Evolutionary conservation across 2,113 vertebrate species (phyloP).

Genomic region (Esox niger): DNA sequence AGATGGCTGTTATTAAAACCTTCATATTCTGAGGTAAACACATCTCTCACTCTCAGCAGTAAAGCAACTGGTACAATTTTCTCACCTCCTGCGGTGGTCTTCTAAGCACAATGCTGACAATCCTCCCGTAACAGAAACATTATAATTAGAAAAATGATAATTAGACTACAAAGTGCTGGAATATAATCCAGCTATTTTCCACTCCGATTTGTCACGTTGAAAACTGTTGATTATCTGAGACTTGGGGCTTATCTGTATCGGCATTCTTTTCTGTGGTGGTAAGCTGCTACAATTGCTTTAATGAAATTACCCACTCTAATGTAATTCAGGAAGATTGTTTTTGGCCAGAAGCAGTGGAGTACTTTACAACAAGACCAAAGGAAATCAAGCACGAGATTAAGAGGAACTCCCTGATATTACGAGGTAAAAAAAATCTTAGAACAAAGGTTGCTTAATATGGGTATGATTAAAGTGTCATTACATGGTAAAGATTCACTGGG

Average conservation of each 20-base stretch:
- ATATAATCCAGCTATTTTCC: constrained; percentile 24
- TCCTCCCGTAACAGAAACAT: constrained; percentile 4
- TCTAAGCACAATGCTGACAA: constrained; percentile 14
- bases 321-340: neutral
- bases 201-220: constrained; percentile 23
- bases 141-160: constrained; percentile 1
- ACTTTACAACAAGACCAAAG: neutral
- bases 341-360: neutral
- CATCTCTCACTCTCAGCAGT: constrained; percentile 5
- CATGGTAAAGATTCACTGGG: no score
- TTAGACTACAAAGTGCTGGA: constrained; percentile 7
- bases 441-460: no score
- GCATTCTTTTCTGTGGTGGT: neutral
- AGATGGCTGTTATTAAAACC: constrained; percentile 37
- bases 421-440: no score
- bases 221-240: neutral
- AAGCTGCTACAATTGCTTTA: neutral
- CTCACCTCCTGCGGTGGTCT: constrained; percentile 29
- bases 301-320: neutral
- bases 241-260: constrained; percentile 4
- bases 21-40: constrained; percentile 40
- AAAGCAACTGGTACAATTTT: constrained; percentile 8
- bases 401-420: no score
- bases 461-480: no score
- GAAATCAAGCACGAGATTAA: no score